Conservation (phyloP, 2,888 invertebrate genomes). For the Acleris cristana region DNA sequence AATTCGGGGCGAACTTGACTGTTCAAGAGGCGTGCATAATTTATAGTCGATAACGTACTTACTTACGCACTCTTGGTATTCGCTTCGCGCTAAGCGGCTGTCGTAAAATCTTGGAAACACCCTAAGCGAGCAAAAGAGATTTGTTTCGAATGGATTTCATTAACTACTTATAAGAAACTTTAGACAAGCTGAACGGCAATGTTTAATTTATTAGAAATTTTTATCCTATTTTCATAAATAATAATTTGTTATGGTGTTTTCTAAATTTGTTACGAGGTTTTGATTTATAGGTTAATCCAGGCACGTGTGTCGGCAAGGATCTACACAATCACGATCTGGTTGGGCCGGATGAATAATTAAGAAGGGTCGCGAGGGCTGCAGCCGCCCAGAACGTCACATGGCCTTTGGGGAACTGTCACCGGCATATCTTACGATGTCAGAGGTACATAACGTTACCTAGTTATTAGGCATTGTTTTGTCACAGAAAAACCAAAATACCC, state of each 20-base stretch:
- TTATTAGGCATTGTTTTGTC: slow-evolving; percentile 34
- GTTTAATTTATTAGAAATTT: not conserved
- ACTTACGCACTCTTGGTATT: slow-evolving; percentile 54
- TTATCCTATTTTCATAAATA: not conserved
- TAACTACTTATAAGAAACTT: slow-evolving; percentile 34
- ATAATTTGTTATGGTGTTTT: slow-evolving; percentile 27
- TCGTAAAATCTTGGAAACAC: slow-evolving; percentile 58
- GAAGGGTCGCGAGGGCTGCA: slow-evolving; percentile 57
- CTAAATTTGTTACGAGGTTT: slow-evolving; percentile 35
- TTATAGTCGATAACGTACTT: slow-evolving; percentile 57
- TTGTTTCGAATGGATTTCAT: slow-evolving; percentile 28
- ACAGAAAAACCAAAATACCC: not conserved
- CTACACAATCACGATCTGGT: slow-evolving; percentile 58
- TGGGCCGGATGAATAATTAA: slow-evolving; percentile 64
- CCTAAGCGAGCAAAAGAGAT: slow-evolving; percentile 42
- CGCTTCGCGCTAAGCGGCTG: slow-evolving; percentile 49
- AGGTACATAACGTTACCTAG: slow-evolving; percentile 27
- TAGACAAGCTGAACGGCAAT: not conserved
- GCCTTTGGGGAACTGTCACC: slow-evolving; percentile 54
- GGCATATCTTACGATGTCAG: slow-evolving; percentile 39
- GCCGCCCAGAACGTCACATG: slow-evolving; percentile 57
- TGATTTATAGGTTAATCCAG: slow-evolving; percentile 48
- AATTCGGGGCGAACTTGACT: slow-evolving; percentile 50
- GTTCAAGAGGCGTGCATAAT: slow-evolving; percentile 56
- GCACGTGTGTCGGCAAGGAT: slow-evolving; percentile 47